phyloP scores from a whole-genome alignment of 2,797 vertebrate species.

The Gymnothorax reevesii region DNA sequence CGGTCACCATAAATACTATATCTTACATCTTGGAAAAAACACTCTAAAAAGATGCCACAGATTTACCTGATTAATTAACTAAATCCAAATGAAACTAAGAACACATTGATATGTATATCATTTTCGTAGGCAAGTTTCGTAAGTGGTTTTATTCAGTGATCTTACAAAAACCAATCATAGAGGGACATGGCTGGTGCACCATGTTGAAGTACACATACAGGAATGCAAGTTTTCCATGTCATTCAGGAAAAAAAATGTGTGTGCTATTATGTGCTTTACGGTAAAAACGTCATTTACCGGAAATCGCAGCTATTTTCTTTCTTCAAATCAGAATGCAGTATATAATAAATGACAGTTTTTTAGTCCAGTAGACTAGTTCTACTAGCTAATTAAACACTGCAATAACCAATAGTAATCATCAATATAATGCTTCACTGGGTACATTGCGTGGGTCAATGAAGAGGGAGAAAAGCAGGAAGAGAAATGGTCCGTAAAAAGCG shows the following conservation, averaged over 20 bases:
- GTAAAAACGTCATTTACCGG: slow-evolving; percentile 38
- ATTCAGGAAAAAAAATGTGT: background rate
- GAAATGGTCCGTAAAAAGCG: slow-evolving; percentile 27
- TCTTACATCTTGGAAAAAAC: background rate
- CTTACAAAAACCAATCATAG: background rate
- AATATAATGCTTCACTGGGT: background rate
- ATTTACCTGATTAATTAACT: background rate
- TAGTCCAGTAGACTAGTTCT: slow-evolving; percentile 14
- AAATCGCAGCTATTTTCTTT: slow-evolving; percentile 21
- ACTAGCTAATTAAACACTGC: background rate
- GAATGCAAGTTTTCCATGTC: background rate
- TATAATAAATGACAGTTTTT: slow-evolving; percentile 27
- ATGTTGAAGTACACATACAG: background rate
- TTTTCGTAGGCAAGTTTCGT: too few relatives aligned
- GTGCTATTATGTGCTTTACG: slow-evolving; percentile 26
- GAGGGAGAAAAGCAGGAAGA: slow-evolving; percentile 35
- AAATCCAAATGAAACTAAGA: background rate
- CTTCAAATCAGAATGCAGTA: slow-evolving; percentile 8
- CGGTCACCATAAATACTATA: background rate
- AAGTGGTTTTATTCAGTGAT: too few relatives aligned
- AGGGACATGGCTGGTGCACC: background rate
- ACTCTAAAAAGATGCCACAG: background rate
- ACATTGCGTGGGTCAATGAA: background rate
- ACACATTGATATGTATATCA: background rate
- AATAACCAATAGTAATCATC: background rate